phyloP scores from a whole-genome alignment of 2,888 invertebrate species.

The Mycalesis mineus region DNA sequence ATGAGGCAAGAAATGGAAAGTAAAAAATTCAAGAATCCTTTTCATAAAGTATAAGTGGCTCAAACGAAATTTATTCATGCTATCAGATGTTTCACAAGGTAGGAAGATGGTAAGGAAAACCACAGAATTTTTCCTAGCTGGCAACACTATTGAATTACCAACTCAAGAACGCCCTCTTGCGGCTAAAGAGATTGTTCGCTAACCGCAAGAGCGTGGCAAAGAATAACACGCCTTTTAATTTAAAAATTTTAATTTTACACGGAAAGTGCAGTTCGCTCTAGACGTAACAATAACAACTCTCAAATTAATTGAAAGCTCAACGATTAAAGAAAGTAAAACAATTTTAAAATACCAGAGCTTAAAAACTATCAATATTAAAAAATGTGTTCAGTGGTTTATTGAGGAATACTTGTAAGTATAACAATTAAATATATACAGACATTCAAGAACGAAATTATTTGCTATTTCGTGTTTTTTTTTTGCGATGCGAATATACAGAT shows the following conservation, averaged over 20 bases:
- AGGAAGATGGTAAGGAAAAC: background rate
- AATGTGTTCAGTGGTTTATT: too few relatives aligned
- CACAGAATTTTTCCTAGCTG: conserved; percentile 1
- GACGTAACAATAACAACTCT: background rate
- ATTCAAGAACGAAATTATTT: too few relatives aligned
- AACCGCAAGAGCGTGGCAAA: conserved; percentile 16
- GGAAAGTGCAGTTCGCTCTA: background rate
- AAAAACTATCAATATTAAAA: too few relatives aligned
- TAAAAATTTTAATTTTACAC: background rate
- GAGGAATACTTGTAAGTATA: too few relatives aligned
- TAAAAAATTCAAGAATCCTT: background rate
- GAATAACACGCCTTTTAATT: conserved; percentile 14
- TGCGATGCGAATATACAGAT: too few relatives aligned
- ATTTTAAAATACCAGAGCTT: background rate
- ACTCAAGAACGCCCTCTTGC: conserved; percentile 17
- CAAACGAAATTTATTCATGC: background rate
- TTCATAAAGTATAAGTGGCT: background rate
- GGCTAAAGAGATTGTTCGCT: conserved; percentile 12
- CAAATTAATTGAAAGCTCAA: background rate
- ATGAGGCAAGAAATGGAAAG: background rate
- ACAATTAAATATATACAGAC: too few relatives aligned
- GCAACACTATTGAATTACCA: conserved; percentile 8
- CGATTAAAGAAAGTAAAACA: background rate
- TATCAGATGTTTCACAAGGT: background rate
- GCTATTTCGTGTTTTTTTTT: too few relatives aligned